Evolutionary conservation across 2,888 invertebrate genomes (phyloP), one percentile per base, ranked within the genome.

Genomic region (Pollenia amentaria): DNA sequence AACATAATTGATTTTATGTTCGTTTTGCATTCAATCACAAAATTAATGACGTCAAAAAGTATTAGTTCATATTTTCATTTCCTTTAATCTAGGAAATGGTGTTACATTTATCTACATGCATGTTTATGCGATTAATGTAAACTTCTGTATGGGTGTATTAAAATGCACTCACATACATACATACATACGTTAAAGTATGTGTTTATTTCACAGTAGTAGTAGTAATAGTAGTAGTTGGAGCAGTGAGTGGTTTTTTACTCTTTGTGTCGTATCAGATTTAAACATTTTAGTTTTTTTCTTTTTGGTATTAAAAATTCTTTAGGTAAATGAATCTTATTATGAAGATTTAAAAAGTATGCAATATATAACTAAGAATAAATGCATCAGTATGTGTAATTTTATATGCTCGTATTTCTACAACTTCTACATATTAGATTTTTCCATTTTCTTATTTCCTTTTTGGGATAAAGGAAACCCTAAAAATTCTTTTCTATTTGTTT

Each of bases 291-390:
- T 60, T 42, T 53, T 16, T 16, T 70, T n/a, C 44, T 72, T 80
- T 70, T 80, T 16, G 55, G 69, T 85, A 72, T 76, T 80, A 76
- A 76, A 80, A 81, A 80, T 85, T 80, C 85, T 70, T 85, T 76
- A 76, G 70, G 80, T 85, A 85, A 85, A 76, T 85, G 76, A 80
- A 85, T 81, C 85, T 80, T 80, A 72, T 85, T 80, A 79, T 75
- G 64, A 76, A 75, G 75, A 80, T 76, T 80, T 65, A 72, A 81
- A 76, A 75, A 69, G 12, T 62, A 46, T 67, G 29, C 38, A 72
- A 72, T 51, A 57, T n/a, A 1, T 7, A 53, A 57, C 57, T 40
- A 70, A 44, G 12, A 8, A 64, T n/a, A n/a, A 48, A 42, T 75
- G 42, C 64, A 64, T 42, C 51, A 11, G 48, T 42, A 16, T 64